phyloP scores from a whole-genome alignment of 1,140 invertebrate species.

The Papilio dardanus region DNA sequence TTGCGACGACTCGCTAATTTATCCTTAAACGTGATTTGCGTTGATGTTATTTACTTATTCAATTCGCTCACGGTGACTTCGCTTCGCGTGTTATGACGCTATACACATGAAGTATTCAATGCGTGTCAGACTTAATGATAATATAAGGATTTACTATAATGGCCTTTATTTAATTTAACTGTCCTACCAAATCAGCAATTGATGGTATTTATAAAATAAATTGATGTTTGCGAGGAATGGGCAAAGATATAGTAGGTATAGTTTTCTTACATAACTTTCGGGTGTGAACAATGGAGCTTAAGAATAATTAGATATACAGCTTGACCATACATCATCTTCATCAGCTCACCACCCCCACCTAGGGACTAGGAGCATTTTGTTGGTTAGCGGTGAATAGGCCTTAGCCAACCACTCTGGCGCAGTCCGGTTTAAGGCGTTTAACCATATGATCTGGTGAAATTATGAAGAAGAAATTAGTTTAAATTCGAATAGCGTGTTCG shows the following conservation, averaged over 20 bases:
- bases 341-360: no score
- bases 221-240: neutral
- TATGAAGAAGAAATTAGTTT: no score
- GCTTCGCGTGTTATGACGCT: slow-evolving; percentile 22
- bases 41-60: slow-evolving; percentile 55
- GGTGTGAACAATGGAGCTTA: no score
- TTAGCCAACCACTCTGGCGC: no score
- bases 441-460: no score
- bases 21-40: slow-evolving; percentile 50
- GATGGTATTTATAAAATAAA: slow-evolving; percentile 4
- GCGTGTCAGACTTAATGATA: slow-evolving; percentile 39
- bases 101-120: slow-evolving; percentile 26
- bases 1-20: slow-evolving; percentile 50
- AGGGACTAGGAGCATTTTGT: no score
- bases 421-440: no score
- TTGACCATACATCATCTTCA: no score
- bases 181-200: slow-evolving; percentile 11
- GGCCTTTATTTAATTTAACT: slow-evolving; percentile 2
- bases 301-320: no score
- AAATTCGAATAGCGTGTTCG: no score
- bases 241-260: neutral
- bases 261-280: no score
- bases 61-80: slow-evolving; percentile 36
- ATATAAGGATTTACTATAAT: slow-evolving; percentile 26
- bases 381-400: no score